Evolutionary conservation across 2,113 vertebrate genomes (phyloP).

Genomic region (Gopherus evgoodei): DNA sequence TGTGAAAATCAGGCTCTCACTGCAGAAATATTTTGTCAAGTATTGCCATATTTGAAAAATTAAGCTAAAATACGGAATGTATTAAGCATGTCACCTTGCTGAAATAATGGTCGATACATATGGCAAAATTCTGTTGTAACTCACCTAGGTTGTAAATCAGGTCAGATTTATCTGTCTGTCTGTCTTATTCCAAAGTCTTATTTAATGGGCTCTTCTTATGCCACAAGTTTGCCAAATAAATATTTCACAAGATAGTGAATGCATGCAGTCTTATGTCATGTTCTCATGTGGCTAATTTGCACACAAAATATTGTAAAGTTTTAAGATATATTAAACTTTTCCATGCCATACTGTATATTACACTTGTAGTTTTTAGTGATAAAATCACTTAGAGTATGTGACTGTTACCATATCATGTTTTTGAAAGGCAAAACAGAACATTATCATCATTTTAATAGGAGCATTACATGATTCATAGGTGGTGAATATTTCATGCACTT

Average conservation of each 20-base stretch:
- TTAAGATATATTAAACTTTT: slow-evolving; percentile 3
- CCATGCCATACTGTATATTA: slow-evolving; percentile 12
- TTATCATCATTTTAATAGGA: slow-evolving; percentile 75
- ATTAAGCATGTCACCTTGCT: not conserved
- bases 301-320: slow-evolving; percentile 14
- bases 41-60: not conserved
- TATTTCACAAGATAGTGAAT: not conserved
- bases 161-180: not conserved
- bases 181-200: not conserved
- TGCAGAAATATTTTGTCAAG: not conserved
- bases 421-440: slow-evolving; percentile 65
- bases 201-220: not conserved
- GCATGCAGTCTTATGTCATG: not conserved
- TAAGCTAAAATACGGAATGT: not conserved
- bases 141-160: not conserved
- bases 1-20: not conserved
- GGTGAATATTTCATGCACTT: slow-evolving; percentile 92
- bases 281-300: not conserved
- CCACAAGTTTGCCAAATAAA: not conserved
- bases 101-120: not conserved
- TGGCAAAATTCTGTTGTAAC: not conserved
- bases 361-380: slow-evolving; percentile 52
- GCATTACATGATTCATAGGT: slow-evolving; percentile 70
- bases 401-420: slow-evolving; percentile 43
- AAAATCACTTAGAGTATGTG: slow-evolving; percentile 58